Evolutionary conservation across 2,113 vertebrate genomes (phyloP).

Genomic region (Monopterus albus): DNA sequence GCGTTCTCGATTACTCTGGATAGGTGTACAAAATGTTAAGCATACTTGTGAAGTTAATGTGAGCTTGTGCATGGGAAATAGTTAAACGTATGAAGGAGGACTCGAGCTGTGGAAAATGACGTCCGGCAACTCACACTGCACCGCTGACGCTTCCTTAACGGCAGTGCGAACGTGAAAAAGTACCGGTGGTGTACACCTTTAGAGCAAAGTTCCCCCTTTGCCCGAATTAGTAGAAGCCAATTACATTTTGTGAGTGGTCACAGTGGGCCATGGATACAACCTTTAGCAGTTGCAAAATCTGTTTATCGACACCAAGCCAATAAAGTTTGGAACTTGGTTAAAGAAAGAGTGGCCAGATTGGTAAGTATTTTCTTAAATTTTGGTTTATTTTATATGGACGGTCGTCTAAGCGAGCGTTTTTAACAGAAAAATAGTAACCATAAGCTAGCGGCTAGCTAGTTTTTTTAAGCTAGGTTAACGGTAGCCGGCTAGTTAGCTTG

Average conservation of each 20-base stretch:
- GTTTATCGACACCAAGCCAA: conserved; percentile 68
- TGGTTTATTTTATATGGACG: neutral
- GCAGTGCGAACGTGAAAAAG: conserved; percentile 55
- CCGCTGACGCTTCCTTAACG: too few species aligned
- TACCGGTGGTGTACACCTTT: conserved; percentile 41
- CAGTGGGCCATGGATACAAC: conserved; percentile 80
- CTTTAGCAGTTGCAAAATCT: conserved; percentile 56
- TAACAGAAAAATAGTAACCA: conserved; percentile 17
- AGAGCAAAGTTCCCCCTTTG: conserved; percentile 63
- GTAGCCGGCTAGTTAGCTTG: conserved; percentile 63
- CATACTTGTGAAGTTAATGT: too few species aligned
- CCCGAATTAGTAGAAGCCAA: conserved; percentile 42
- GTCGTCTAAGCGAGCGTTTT: neutral
- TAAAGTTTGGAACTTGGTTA: conserved; percentile 11
- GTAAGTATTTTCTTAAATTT: conserved; percentile 53
- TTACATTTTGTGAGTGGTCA: conserved; percentile 69
- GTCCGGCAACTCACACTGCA: too few species aligned
- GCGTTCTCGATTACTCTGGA: too few species aligned
- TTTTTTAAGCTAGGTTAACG: conserved; percentile 23
- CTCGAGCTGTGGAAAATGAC: too few species aligned
- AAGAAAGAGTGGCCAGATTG: conserved; percentile 54
- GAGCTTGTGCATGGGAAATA: too few species aligned
- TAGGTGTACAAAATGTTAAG: too few species aligned
- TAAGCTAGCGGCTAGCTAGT: conserved; percentile 52
- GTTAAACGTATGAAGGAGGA: too few species aligned